phyloP scores from a whole-genome alignment of 2,888 invertebrate species.

The Apamea crenata region DNA sequence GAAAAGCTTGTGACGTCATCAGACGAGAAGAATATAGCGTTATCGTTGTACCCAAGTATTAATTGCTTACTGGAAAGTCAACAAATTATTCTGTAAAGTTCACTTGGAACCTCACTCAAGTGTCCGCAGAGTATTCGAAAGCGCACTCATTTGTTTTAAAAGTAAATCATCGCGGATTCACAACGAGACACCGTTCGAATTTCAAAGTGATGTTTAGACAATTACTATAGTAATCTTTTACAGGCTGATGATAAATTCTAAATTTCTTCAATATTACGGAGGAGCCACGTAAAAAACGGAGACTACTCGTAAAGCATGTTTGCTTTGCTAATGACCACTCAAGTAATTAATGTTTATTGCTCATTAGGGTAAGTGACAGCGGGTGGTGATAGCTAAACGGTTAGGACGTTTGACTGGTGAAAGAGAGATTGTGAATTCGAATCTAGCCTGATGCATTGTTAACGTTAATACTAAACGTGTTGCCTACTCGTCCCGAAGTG shows the following conservation, averaged over 20 bases:
- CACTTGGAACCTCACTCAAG: too few species aligned
- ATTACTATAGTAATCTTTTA: background rate
- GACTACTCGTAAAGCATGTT: background rate
- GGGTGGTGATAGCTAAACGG: background rate
- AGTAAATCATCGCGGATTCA: background rate
- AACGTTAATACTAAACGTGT: too few species aligned
- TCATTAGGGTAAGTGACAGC: constrained; percentile 25
- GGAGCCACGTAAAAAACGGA: background rate
- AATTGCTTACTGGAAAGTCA: too few species aligned
- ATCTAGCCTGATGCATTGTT: background rate
- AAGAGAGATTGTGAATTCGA: background rate
- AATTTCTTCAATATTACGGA: background rate
- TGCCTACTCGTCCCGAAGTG: too few species aligned
- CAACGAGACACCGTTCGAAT: background rate
- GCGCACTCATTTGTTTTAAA: background rate
- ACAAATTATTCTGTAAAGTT: too few species aligned
- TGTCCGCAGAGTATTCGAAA: background rate
- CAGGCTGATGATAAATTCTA: background rate
- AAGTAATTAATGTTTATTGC: too few species aligned
- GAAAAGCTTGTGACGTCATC: too few species aligned
- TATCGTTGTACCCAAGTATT: too few species aligned
- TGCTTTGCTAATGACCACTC: constrained; percentile 24
- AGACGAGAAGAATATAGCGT: too few species aligned
- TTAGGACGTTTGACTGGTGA: background rate
- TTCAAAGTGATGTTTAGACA: too few species aligned